Evolutionary conservation across 2,888 invertebrate species (phyloP).

Genomic region (Cantharis rustica): DNA sequence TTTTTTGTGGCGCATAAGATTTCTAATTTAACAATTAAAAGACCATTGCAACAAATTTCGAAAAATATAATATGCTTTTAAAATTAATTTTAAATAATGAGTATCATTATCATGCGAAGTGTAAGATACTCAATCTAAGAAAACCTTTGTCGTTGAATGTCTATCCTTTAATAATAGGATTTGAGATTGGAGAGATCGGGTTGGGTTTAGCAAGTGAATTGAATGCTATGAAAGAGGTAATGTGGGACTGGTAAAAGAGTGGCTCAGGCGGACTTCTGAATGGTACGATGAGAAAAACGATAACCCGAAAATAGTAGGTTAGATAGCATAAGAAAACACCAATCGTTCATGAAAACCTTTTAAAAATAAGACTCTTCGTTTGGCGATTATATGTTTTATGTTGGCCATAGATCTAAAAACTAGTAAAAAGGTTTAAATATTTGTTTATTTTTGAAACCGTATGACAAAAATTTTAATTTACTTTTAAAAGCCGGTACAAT

Average conservation of each 20-base stretch:
- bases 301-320: conserved; percentile 33
- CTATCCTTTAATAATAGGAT: conserved; percentile 44
- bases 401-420: background rate
- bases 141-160: conserved; percentile 44
- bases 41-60: background rate
- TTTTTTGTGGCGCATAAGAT: background rate
- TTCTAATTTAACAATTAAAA: background rate
- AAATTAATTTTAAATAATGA: conserved; percentile 22
- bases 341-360: conserved; percentile 25
- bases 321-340: conserved; percentile 27
- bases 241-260: conserved; percentile 36
- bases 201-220: conserved; percentile 44
- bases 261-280: conserved; percentile 29
- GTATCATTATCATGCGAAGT: conserved; percentile 31
- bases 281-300: conserved; percentile 35
- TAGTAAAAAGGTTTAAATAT: background rate
- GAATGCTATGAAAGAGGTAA: conserved; percentile 42
- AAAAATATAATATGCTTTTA: background rate
- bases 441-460: background rate
- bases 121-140: conserved; percentile 40
- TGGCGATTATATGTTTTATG: conserved; percentile 27
- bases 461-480: background rate
- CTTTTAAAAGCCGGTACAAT: background rate
- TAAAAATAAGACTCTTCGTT: conserved; percentile 25
- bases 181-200: conserved; percentile 44